Evolutionary conservation across 2,888 invertebrate genomes (phyloP), one percentile per base, ranked within the genome.

Genomic region (Sphaeridia pumilis): DNA sequence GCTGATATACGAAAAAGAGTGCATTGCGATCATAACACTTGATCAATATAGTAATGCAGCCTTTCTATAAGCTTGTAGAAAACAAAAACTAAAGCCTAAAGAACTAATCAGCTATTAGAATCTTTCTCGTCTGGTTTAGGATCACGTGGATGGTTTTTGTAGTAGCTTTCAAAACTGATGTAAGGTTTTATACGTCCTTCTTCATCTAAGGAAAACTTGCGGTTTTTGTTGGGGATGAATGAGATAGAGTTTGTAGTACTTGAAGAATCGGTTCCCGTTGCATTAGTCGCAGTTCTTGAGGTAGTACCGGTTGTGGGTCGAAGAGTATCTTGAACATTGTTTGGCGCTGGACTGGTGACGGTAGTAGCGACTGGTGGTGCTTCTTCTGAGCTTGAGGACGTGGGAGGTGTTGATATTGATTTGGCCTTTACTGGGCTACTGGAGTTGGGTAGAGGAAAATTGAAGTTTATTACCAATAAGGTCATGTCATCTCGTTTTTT

Each of bases 141-240:
- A n/a, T n/a, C n/a, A n/a, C n/a, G n/a, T n/a, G n/a, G n/a, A n/a
- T n/a, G n/a, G n/a, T n/a, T n/a, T 55, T 76, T 75, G 65, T 81
- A 86, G 72, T 83, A 92, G 66, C 82, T 82, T 0, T 81, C 75
- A 70, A 92, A 92, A 70, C 87, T 84, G 0, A 92, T 87, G 68
- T 92, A 90, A 0, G 87, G 78, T 49, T 79, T 78, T 2, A 90
- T 82, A 66, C 77, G 78, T 22, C 80, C 77, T 66, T 84, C 80
- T 61, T 76, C 78, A 65, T 84, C 82, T 1, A 77, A 69, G 2
- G 72, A n/a, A 64, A 65, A 41, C 58, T 61, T 34, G 62, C 62
- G 4, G 65, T 65, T 45, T 60, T 64, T 14, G 63, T 62, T 14
- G 60, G 60, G 4, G 58, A n/a, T n/a, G n/a, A n/a, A n/a, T n/a